phyloP scores from a whole-genome alignment of 2,113 vertebrate genomes.

The Apus apus region DNA sequence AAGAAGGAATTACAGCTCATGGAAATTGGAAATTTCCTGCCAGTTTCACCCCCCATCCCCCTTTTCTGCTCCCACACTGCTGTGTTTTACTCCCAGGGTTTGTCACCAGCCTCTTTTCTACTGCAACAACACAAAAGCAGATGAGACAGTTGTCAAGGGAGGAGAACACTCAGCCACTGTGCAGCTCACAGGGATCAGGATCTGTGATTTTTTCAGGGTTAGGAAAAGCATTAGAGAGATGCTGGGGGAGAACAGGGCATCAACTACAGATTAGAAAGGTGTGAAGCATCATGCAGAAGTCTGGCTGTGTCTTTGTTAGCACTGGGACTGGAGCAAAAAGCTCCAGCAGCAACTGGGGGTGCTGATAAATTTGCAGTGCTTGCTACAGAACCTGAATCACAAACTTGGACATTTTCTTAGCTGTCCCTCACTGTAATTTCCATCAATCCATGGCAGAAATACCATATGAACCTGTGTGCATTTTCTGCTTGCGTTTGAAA shows the following conservation, averaged over 20 bases:
- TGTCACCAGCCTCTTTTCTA: rapidly evolving
- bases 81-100: background rate
- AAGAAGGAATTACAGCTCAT: background rate
- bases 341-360: background rate
- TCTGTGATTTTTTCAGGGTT: background rate
- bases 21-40: background rate
- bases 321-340: background rate
- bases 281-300: background rate
- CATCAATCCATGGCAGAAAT: conserved; percentile 9
- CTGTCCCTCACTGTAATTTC: background rate
- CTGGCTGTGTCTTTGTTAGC: background rate
- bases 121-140: background rate
- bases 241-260: background rate
- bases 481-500: conserved; percentile 64
- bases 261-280: background rate
- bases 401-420: background rate
- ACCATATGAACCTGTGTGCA: conserved; percentile 26
- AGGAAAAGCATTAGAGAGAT: background rate
- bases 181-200: background rate
- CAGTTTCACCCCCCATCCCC: background rate
- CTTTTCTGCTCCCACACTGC: background rate
- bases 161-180: rapidly evolving
- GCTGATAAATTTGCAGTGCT: background rate
- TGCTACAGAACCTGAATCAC: background rate
- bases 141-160: background rate